Conservation (phyloP, 2,797 vertebrate genomes). For the Xyrichtys novacula region DNA sequence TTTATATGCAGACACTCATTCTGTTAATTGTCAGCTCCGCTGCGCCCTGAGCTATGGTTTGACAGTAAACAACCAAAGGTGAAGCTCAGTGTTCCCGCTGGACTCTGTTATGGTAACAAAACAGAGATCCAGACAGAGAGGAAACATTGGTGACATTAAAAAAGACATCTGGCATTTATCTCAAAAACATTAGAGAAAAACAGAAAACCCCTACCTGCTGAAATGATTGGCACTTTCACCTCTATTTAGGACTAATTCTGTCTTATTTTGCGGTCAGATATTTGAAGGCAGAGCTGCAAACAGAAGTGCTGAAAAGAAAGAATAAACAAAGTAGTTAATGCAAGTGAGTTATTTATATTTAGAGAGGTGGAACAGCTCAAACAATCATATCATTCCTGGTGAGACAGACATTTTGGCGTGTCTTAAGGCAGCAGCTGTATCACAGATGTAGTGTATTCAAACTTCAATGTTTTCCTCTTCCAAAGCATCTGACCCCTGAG, state of each 20-base stretch:
- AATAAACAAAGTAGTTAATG: no score
- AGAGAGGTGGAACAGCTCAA: no score
- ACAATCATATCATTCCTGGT: no score
- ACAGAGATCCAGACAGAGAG: slow-evolving; percentile 40
- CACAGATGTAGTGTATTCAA: neutral
- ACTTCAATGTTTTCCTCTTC: neutral
- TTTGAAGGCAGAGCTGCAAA: no score
- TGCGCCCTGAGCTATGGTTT: slow-evolving; percentile 40
- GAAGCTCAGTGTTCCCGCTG: slow-evolving; percentile 42
- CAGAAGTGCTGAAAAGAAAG: no score
- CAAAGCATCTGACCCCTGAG: neutral
- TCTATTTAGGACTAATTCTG: neutral
- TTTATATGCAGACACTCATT: neutral
- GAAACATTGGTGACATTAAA: slow-evolving; percentile 50
- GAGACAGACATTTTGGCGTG: neutral
- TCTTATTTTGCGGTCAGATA: no score
- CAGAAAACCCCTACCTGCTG: neutral
- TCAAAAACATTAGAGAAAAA: slow-evolving; percentile 24
- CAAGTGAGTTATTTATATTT: no score
- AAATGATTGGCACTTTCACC: slow-evolving; percentile 1
- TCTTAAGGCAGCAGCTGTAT: neutral
- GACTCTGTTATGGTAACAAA: slow-evolving; percentile 59
- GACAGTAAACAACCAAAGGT: slow-evolving; percentile 68
- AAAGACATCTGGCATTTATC: slow-evolving; percentile 37
- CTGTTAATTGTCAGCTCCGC: slow-evolving; percentile 44